Evolutionary conservation across 2,113 vertebrate genomes (phyloP).

Genomic region (Sterrhoptilus dennistouni): DNA sequence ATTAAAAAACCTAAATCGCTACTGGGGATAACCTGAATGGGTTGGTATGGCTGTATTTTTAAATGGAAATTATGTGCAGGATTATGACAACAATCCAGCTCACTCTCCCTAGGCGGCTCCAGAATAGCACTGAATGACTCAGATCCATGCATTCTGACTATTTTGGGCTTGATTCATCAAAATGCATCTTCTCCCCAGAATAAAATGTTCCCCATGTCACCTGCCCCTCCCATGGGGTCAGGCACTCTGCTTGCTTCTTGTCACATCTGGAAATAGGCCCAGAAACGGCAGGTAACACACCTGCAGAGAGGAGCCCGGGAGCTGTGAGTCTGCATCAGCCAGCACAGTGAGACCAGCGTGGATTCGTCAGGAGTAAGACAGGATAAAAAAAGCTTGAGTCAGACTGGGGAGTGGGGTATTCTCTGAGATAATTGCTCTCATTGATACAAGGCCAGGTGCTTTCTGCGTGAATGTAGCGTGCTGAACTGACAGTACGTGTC

Average conservation of each 20-base stretch:
- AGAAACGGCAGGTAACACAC: background rate
- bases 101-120: background rate
- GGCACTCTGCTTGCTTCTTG: background rate
- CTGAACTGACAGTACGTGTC: background rate
- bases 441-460: background rate
- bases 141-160: background rate
- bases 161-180: background rate
- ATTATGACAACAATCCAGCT: background rate
- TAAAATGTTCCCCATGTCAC: background rate
- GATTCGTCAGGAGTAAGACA: background rate
- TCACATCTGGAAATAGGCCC: background rate
- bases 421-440: conserved; percentile 8
- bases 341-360: background rate
- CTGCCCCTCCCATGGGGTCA: background rate
- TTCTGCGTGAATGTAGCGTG: background rate
- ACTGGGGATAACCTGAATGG: background rate
- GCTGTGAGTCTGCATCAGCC: background rate
- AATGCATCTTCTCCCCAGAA: background rate
- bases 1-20: background rate
- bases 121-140: conserved; percentile 1
- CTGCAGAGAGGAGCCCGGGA: background rate
- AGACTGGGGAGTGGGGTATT: background rate
- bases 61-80: background rate
- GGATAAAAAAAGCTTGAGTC: conserved; percentile 12
- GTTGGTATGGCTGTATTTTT: background rate